Evolutionary conservation across 2,797 vertebrate genomes (phyloP).

Genomic region (Anniella stebbinsi): DNA sequence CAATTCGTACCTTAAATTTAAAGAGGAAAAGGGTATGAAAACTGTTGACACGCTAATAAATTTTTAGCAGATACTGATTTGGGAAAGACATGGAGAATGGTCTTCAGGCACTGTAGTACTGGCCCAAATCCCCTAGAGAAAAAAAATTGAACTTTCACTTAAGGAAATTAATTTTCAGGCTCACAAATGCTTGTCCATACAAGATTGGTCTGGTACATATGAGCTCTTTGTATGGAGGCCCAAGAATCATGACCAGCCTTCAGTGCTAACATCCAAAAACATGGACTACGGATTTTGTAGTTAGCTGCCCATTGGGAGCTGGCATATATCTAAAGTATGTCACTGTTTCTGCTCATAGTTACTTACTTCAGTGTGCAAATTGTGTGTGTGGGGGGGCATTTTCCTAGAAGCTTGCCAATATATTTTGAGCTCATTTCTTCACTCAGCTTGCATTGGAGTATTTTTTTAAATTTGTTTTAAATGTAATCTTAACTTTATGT

Average conservation of each 20-base stretch:
- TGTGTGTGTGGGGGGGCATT: background rate
- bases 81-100: background rate
- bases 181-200: background rate
- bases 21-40: no score
- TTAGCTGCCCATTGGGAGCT: background rate
- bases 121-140: background rate
- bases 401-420: background rate
- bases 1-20: no score
- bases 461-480: background rate
- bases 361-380: background rate
- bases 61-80: background rate
- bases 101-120: background rate
- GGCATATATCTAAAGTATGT: background rate
- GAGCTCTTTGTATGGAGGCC: background rate
- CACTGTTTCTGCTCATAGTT: background rate
- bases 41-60: no score
- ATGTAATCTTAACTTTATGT: background rate
- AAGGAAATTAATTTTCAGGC: background rate
- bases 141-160: background rate
- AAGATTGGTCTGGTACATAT: background rate
- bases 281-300: background rate
- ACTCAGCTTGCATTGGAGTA: background rate
- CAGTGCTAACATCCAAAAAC: background rate
- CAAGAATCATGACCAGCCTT: background rate
- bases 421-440: background rate